phyloP scores from a whole-genome alignment of 1,140 invertebrate species.

The Philopotamus ludificatus region DNA sequence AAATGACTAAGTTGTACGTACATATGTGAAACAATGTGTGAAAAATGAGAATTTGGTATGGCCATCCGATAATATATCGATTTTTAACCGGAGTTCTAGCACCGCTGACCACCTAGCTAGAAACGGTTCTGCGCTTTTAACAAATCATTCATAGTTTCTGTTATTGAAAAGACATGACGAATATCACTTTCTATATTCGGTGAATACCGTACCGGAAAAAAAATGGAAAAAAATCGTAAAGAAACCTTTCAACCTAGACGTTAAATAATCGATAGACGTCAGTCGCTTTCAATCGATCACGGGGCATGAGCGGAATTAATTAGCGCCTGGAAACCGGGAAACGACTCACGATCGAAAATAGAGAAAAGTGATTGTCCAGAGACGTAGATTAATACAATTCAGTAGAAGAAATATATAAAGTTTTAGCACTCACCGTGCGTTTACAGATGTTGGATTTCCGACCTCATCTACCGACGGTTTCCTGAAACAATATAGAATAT shows the following conservation, averaged over 20 bases:
- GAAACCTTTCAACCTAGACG: conserved; percentile 21
- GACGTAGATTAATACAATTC: conserved; percentile 1
- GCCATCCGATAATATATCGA: too few relatives aligned
- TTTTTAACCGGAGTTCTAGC: too few relatives aligned
- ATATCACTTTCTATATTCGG: background rate
- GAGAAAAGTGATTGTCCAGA: conserved; percentile 3
- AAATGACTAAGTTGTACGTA: too few relatives aligned
- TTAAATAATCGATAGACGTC: conserved; percentile 26
- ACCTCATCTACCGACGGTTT: conserved; percentile 67
- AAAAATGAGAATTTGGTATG: too few relatives aligned
- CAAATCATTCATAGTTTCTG: too few relatives aligned
- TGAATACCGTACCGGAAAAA: background rate
- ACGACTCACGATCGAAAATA: background rate
- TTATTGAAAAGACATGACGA: background rate
- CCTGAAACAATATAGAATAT: conserved; percentile 55
- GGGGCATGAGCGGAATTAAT: conserved; percentile 21
- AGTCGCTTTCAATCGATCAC: conserved; percentile 8
- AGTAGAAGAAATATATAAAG: conserved; percentile 15
- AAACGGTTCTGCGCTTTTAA: too few relatives aligned
- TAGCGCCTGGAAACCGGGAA: background rate
- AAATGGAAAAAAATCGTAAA: too few relatives aligned
- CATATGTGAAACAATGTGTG: too few relatives aligned
- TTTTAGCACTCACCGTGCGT: conserved; percentile 62
- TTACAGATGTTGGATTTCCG: conserved; percentile 64
- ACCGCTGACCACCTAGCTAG: too few relatives aligned